Evolutionary conservation across 2,888 invertebrate species (phyloP), one percentile per base, ranked within the genome.

Genomic region (Actias luna): DNA sequence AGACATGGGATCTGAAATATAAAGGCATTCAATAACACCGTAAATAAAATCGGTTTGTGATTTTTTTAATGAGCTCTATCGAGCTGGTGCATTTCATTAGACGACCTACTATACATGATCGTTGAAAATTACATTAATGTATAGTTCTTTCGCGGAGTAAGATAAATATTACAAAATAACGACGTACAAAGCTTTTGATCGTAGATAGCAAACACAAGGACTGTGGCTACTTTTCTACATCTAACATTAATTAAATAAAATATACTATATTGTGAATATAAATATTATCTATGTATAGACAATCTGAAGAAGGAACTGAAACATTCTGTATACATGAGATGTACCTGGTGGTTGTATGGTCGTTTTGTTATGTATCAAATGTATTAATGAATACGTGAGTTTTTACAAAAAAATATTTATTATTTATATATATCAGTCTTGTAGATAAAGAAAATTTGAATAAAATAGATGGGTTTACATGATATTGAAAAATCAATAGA

Each of bases 1-100:
- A 70, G 91, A 88, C 83, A 92, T 83, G 83, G 92, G 92, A 90
- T 92, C 92, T 92, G 91, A 79, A 92, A 92, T 77, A 55, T 70
- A 72, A 79, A 79, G 73, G 63, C 31, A 16, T 42, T 57, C 55
- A 29, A 62, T 58, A 65, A 70, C 70, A 69, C 63, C 63, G 63
- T 66, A 27, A 29, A 62, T 58, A 65, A 70, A 70, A 69, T 63
- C 63, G 63, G 65, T 60, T 68, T 64, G 5, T 39, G 16, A 39
- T 39, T 29, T 55, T 27, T 29, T 55, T 55, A 27, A 55, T 29
- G n/a, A 25, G 29, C 10, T 55, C 7, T 1, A 5, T 55, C 55
- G n/a, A 55, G 55, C 16, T 29, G 29, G n/a, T 55, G 55, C 55
- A 29, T 55, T 55, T 29, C 29, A 55, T 55, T 55, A 55, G 55